A percentile compares a stretch with the other conserved stretches of the same genome.
These are phyloP conservation scores for Elegia similella DNA, from an alignment of 2,888 invertebrate genomes.

Conservation along the genomic window DNA sequence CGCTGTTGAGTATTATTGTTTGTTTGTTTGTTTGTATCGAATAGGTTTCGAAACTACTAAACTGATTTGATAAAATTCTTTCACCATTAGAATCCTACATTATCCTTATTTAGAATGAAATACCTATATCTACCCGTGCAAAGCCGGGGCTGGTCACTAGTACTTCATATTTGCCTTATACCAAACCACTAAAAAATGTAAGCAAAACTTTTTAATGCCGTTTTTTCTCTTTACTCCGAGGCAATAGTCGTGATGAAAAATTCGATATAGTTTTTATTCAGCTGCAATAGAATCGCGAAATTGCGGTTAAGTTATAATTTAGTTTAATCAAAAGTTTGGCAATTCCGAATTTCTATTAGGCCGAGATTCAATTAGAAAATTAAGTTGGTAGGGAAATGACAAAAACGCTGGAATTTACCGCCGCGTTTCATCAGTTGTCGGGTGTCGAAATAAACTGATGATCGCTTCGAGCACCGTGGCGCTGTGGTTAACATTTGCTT, in stretches of 20 bases:
- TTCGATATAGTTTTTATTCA: conserved; percentile 12
- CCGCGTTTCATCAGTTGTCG: conserved; percentile 32
- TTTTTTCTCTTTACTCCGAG: background rate
- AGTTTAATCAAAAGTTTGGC: conserved; percentile 16
- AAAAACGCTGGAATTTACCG: conserved; percentile 19
- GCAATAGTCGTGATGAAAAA: conserved; percentile 14
- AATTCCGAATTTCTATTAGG: conserved; percentile 19
- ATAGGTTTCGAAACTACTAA: too few relatives aligned
- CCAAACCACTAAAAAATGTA: background rate
- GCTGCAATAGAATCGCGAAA: conserved; percentile 8
- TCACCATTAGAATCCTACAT: too few relatives aligned
- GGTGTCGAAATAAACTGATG: conserved; percentile 34
- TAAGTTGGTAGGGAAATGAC: conserved; percentile 10
- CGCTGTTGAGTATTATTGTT: too few relatives aligned
- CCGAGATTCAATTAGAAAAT: conserved; percentile 9
- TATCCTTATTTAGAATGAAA: too few relatives aligned
- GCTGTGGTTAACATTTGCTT: too few relatives aligned
- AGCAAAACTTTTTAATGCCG: background rate
- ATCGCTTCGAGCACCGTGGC: too few relatives aligned
- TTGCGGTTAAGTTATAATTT: conserved; percentile 15
- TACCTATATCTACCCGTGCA: too few relatives aligned
- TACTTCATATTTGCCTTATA: too few relatives aligned
- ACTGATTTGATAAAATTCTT: too few relatives aligned
- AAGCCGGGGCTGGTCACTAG: too few relatives aligned
- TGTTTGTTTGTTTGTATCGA: too few relatives aligned